Evolutionary conservation across 2,888 invertebrate genomes (phyloP).

Genomic region (Coleophora flavipennella): DNA sequence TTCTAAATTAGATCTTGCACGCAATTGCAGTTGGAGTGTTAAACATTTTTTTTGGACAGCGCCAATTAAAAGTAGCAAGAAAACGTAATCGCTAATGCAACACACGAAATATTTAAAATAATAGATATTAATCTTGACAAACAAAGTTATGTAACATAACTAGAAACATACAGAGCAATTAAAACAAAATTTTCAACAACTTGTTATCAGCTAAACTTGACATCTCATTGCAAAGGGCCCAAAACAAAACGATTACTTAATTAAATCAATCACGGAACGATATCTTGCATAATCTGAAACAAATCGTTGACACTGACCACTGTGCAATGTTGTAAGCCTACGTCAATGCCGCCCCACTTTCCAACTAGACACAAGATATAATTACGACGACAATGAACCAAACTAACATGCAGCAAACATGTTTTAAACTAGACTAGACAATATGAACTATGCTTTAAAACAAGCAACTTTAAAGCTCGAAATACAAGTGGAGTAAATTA

Average conservation of each 20-base stretch:
- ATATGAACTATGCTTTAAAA: conserved; percentile 13
- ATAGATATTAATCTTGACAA: no score
- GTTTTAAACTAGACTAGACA: no score
- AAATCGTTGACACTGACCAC: conserved; percentile 67
- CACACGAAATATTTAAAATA: no score
- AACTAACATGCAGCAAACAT: conserved; percentile 31
- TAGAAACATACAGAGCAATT: no score
- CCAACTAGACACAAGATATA: conserved; percentile 44
- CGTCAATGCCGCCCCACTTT: conserved; percentile 69
- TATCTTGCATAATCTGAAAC: conserved; percentile 47
- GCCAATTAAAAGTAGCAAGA: no score
- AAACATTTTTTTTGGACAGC: no score
- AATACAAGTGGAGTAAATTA: conserved; percentile 16
- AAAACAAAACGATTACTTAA: not conserved
- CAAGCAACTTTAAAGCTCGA: conserved; percentile 26
- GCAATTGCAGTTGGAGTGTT: conserved; percentile 23
- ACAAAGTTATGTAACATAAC: no score
- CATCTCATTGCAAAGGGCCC: no score
- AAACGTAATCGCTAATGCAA: no score
- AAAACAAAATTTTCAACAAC: no score
- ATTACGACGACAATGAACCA: conserved; percentile 48
- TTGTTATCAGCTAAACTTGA: no score
- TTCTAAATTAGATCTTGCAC: conserved; percentile 63
- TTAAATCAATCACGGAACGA: conserved; percentile 1
- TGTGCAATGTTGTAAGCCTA: conserved; percentile 57